Evolutionary conservation across 2,888 invertebrate species (phyloP).

Genomic region (Thera britannica): DNA sequence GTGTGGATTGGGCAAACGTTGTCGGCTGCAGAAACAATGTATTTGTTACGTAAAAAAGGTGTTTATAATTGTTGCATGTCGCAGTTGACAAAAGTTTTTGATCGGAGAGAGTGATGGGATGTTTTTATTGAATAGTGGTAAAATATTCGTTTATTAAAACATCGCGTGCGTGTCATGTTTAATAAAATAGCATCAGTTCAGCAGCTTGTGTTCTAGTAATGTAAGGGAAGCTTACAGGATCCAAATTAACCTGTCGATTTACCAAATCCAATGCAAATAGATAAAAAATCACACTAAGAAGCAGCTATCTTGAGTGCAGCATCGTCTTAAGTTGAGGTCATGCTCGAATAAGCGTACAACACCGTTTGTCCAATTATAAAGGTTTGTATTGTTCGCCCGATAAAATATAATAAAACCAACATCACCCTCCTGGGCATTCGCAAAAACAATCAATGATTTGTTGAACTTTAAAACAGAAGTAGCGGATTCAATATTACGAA

Average conservation of each 20-base stretch:
- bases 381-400: too few relatives aligned
- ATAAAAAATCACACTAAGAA: too few relatives aligned
- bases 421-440: not conserved
- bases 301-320: too few relatives aligned
- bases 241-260: too few relatives aligned
- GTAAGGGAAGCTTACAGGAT: too few relatives aligned
- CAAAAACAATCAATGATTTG: constrained; percentile 3
- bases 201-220: not conserved
- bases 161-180: too few relatives aligned
- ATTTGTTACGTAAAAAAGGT: constrained; percentile 20
- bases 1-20: constrained; percentile 20
- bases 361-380: not conserved
- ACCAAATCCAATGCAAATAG: too few relatives aligned
- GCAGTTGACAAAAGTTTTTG: constrained; percentile 10
- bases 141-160: not conserved
- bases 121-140: not conserved
- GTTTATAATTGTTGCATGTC: constrained; percentile 17
- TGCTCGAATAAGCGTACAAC: not conserved
- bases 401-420: not conserved
- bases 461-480: not conserved
- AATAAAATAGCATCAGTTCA: not conserved
- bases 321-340: not conserved
- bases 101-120: not conserved
- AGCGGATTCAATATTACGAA: not conserved
- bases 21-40: constrained; percentile 10